Evolutionary conservation across 2,113 vertebrate genomes (phyloP), one percentile per base, ranked within the genome.

Genomic region (Balaenoptera acutorostrata): DNA sequence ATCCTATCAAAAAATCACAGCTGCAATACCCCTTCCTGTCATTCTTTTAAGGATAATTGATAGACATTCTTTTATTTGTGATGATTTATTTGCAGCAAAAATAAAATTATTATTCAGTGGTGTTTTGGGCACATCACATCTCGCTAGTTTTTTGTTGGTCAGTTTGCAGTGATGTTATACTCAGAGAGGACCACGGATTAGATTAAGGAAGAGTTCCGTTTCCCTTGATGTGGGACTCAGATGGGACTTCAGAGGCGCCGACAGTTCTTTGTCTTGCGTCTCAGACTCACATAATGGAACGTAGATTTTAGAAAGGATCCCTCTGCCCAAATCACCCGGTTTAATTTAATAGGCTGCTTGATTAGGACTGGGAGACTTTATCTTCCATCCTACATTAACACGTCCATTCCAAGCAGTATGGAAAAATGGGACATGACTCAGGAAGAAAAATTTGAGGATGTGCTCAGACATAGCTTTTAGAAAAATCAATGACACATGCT

Each of bases 211-310:
- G 55, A 78, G 9, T 68, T 97, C 75, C 29, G 57, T 66, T 87
- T 93, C 72, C 94, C 95, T 72, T 90, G 81, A 89, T 93, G 59
- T 90, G 33, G 71, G 57, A 27, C 87, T 87, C 2, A 1, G 78
- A 68, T 55, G 33, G 46, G n/a, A 85, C 89, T 72, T 95, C 44
- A 63, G 78, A 95, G 87, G 41, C 27, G 55, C 74, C 8, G 5
- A 20, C 39, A 94, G n/a, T 77, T 94, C 33, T 74, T 92, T 87
- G 78, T 97, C 84, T 92, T 97, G 72, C 78, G 92, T 97, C 96
- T 90, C 44, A 90, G 93, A 69, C 59, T 94, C 66, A 29, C 23
- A 57, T 78, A 97, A 95, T 77, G 85, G 55, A 64, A 55, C 64
- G 90, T 95, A 46, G 46, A 11, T 97, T 91, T 94, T 97, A 80